Conservation (phyloP, 2,888 invertebrate species). For the Lithodes maja region DNA sequence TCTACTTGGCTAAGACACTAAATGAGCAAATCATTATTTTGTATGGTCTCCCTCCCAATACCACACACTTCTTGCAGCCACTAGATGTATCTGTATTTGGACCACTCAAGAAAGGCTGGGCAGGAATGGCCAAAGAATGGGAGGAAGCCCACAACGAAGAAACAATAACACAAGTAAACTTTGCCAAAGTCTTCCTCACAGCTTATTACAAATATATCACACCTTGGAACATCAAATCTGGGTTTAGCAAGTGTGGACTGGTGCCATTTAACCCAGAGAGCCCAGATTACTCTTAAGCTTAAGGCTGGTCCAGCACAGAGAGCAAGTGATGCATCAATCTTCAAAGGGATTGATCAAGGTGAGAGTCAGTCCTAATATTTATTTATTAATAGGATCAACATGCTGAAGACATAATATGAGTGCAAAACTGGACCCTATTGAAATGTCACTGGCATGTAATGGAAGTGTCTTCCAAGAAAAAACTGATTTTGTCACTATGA, state of each 20-base stretch:
- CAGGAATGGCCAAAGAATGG: background rate
- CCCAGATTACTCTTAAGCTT: slow-evolving; percentile 12
- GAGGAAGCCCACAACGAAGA: background rate
- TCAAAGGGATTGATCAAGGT: background rate
- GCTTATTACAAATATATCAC: background rate
- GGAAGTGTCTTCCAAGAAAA: background rate
- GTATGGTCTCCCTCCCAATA: slow-evolving; percentile 23
- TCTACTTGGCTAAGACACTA: slow-evolving; percentile 2
- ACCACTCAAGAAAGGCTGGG: background rate
- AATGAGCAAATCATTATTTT: background rate
- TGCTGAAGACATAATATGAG: background rate
- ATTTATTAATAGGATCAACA: background rate
- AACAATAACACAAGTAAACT: background rate
- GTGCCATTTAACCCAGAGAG: background rate
- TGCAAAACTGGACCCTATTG: background rate
- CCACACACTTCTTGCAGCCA: slow-evolving; percentile 17
- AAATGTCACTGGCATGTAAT: background rate
- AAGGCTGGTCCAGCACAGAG: slow-evolving; percentile 11
- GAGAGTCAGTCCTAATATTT: background rate
- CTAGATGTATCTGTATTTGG: slow-evolving; percentile 18
- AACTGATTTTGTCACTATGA: background rate
- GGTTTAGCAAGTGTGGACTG: background rate
- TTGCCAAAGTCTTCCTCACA: slow-evolving; percentile 11
- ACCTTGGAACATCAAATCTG: background rate
- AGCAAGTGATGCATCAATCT: slow-evolving; percentile 7